Evolutionary conservation across 2,888 invertebrate genomes (phyloP).

Genomic region (Pandemis cinnamomeana): DNA sequence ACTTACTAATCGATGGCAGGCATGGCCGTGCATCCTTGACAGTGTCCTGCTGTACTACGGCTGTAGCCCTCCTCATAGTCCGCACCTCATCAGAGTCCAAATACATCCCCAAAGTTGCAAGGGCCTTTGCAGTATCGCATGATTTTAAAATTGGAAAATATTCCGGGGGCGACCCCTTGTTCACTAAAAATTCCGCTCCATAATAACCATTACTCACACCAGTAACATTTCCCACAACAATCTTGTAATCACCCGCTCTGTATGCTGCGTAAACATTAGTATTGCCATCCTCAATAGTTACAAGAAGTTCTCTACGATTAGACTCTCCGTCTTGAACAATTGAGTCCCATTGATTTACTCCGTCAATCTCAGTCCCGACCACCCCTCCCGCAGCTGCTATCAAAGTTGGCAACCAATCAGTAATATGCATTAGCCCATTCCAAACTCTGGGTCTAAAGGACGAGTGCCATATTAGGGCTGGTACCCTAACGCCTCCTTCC

Average conservation of each 20-base stretch:
- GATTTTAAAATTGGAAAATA: conserved; percentile 64
- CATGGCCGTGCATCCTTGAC: conserved; percentile 66
- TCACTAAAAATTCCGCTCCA: conserved; percentile 64
- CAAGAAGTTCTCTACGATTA: conserved; percentile 82
- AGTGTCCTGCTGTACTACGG: conserved; percentile 65
- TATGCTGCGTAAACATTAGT: conserved; percentile 80
- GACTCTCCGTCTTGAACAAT: conserved; percentile 77
- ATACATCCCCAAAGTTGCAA: conserved; percentile 64
- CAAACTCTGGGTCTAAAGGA: conserved; percentile 86
- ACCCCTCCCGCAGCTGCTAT: conserved; percentile 70
- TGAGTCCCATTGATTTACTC: conserved; percentile 88
- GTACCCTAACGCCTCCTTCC: conserved; percentile 93
- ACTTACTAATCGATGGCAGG: conserved; percentile 71
- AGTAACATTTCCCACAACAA: conserved; percentile 83
- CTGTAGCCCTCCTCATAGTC: conserved; percentile 60
- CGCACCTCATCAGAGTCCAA: conserved; percentile 60
- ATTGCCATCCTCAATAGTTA: conserved; percentile 84
- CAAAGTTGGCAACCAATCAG: conserved; percentile 93
- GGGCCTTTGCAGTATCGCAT: conserved; percentile 63
- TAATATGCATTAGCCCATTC: conserved; percentile 88
- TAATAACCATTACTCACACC: conserved; percentile 70
- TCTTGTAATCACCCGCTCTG: conserved; percentile 86
- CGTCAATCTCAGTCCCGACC: conserved; percentile 82
- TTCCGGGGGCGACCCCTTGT: conserved; percentile 63
- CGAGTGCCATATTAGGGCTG: conserved; percentile 88